Evolutionary conservation across 2,797 vertebrate species (phyloP), one percentile per base, ranked within the genome.

Genomic region (Telmatherina bonti): DNA sequence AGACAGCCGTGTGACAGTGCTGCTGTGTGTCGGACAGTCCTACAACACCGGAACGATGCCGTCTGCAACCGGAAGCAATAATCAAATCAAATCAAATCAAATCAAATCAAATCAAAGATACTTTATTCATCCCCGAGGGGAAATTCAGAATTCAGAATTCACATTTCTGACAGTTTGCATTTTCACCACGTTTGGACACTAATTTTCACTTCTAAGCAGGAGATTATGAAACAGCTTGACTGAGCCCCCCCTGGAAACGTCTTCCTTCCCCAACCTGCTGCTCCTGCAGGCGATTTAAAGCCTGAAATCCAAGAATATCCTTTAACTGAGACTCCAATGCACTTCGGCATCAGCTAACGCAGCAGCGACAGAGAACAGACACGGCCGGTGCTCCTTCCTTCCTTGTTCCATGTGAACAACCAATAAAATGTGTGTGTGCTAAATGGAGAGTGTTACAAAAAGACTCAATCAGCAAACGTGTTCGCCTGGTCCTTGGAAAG

Each of bases 221-320:
- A 60, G 54, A 80, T 88, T 78, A 81, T 82, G 68, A 85, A 84
- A 86, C 68, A 12, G 59, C 66, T 79, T 81, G 72, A 86, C 71
- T 72, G 65, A 84, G 79, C 72, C 58, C 16, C 67, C 66, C 49
- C 35, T 58, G 66, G 58, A 38, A 18, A 3, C 11, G 1, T 60
- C 58, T 6, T 5, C 64, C 65, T 78, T 66, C 31, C 26, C 31
- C 54, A 57, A 58, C 51, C 15, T 26, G 54, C 53, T 51, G 76
- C 73, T 72, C 67, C 67, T 74, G 76, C 72, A 82, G 83, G 67
- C 80, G 79, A 76, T 71, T 70, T 67, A 78, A 88, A 75, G 72
- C 71, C 20, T 63, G 85, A 83, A 90, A 90, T 90, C 81, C 88
- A 74, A 76, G 65, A 78, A 83, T 83, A 82, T 89, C 82, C 79